Percentiles rank a stretch among this genome's conserved stretches.
phyloP scores from a whole-genome alignment of 1,140 invertebrate species.

The Doryteuthis pealeii region DNA sequence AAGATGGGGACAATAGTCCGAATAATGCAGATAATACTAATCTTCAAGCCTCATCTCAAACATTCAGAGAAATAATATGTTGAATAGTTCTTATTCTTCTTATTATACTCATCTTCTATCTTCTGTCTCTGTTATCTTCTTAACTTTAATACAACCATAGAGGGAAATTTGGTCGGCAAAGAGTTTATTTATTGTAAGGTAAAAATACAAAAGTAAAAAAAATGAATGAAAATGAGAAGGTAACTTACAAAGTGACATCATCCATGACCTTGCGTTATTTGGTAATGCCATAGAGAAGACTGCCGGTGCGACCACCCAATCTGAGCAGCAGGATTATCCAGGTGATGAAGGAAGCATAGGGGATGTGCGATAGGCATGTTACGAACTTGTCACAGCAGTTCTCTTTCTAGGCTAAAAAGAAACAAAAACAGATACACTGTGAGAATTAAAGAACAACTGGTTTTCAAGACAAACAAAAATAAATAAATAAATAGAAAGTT shows the following conservation, averaged over 20 bases:
- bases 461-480: background rate
- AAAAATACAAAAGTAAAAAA: too few species aligned
- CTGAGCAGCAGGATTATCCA: conserved; percentile 52
- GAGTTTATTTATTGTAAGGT: too few species aligned
- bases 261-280: conserved; percentile 45
- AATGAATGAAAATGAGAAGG: background rate
- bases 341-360: conserved; percentile 47
- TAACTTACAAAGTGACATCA: conserved; percentile 39
- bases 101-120: too few species aligned
- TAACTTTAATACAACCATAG: too few species aligned
- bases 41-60: too few species aligned
- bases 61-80: too few species aligned
- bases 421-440: background rate
- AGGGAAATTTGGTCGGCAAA: too few species aligned
- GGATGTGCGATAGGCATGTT: conserved; percentile 48
- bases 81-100: too few species aligned
- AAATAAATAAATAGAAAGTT: background rate
- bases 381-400: conserved; percentile 45
- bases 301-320: conserved; percentile 45
- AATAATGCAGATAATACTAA: too few species aligned
- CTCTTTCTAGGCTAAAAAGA: conserved; percentile 42
- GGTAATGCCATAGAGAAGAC: conserved; percentile 44
- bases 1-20: too few species aligned
- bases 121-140: too few species aligned
- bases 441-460: too few species aligned